A percentile compares a stretch with the other conserved stretches of the same genome.
Conservation (phyloP, 2,888 invertebrate species). For the Xanthia icteritia region DNA sequence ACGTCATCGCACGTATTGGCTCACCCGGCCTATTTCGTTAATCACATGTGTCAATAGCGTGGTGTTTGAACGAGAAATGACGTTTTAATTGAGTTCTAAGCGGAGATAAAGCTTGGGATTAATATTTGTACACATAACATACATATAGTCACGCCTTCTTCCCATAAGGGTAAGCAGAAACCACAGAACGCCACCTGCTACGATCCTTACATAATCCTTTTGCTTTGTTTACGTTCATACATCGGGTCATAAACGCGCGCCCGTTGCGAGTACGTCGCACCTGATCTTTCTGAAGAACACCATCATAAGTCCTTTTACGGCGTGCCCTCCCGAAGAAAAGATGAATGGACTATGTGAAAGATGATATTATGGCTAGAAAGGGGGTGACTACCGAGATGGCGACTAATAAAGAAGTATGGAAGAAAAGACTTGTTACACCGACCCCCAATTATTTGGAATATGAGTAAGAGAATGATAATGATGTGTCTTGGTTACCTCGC, state of each 20-base stretch:
- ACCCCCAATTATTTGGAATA: not conserved
- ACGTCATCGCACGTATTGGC: constrained; percentile 18
- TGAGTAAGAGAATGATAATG: not conserved
- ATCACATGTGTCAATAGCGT: constrained; percentile 22
- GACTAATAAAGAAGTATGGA: no score
- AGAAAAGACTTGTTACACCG: not conserved
- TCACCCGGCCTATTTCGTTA: constrained; percentile 7
- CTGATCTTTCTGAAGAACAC: no score
- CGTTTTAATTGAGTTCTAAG: constrained; percentile 32
- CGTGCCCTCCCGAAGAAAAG: no score
- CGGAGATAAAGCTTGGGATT: constrained; percentile 9
- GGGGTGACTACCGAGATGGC: not conserved
- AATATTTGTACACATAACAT: not conserved
- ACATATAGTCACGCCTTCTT: not conserved
- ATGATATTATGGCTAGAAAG: not conserved
- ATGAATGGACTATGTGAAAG: not conserved
- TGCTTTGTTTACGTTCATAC: not conserved
- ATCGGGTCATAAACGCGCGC: no score
- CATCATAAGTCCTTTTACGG: no score
- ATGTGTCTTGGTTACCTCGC: no score
- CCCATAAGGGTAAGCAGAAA: not conserved
- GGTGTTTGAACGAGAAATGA: constrained; percentile 21
- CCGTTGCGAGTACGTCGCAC: no score
- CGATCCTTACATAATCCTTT: not conserved
- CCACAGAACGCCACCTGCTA: not conserved